Conservation (phyloP, 2,797 vertebrate species). For the Mus spretus region DNA sequence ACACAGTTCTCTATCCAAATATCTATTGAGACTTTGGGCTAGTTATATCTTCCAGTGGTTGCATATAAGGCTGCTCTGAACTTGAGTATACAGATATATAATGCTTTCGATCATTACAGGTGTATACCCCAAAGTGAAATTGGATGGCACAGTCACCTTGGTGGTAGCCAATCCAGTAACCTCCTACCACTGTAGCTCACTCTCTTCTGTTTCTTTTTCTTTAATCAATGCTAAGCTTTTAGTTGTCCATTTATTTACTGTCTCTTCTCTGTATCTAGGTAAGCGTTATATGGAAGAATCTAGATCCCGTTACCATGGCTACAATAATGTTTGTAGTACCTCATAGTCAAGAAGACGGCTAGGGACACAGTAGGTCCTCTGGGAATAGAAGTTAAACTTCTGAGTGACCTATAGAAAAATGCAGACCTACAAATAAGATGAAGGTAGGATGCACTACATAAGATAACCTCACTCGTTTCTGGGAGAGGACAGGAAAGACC, state of each 20-base stretch:
- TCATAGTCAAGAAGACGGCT: not conserved
- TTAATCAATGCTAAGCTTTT: not conserved
- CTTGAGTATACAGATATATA: not conserved
- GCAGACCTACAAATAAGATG: not conserved
- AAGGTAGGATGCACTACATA: not conserved
- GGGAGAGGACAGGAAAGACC: constrained; percentile 53
- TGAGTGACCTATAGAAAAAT: constrained; percentile 18
- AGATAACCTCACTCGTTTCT: constrained; percentile 38
- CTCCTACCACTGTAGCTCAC: accelerated
- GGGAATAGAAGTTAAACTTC: not conserved
- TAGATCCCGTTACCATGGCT: not conserved
- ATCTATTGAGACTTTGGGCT: not conserved
- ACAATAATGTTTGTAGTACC: not conserved
- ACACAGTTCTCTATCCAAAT: not conserved
- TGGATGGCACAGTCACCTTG: not conserved
- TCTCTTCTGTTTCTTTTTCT: not conserved
- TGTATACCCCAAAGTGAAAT: not conserved
- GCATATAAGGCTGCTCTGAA: not conserved
- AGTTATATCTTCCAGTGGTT: not conserved
- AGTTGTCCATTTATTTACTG: not conserved
- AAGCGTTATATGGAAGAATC: not conserved
- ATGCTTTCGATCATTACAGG: not conserved
- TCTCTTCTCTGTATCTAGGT: not conserved
- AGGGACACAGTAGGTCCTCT: constrained; percentile 25
- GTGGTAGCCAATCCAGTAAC: not conserved